Percentiles rank a stretch among this genome's conserved stretches.
Conservation (phyloP, 2,113 vertebrate species). For the Phocoena sinus region DNA sequence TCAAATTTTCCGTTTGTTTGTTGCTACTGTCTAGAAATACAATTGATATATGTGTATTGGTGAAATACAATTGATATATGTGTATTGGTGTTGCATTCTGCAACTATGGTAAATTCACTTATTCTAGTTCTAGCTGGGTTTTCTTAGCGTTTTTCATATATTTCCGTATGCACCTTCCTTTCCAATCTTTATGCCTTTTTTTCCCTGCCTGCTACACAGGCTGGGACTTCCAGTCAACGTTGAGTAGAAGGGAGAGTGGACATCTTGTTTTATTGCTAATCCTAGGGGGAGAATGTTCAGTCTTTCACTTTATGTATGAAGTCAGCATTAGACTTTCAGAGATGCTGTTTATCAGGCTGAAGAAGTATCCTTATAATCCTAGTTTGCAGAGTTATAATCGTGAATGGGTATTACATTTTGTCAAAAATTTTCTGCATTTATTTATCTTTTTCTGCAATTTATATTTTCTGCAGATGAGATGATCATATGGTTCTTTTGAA, state of each 20-base stretch:
- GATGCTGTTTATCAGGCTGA: neutral
- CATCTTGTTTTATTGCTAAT: neutral
- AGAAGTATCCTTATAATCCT: neutral
- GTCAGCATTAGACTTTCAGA: neutral
- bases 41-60: too few relatives aligned
- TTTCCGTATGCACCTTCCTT: neutral
- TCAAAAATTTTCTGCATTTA: neutral
- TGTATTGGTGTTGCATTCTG: too few relatives aligned
- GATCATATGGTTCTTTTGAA: neutral
- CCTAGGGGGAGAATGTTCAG: neutral
- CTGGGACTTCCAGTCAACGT: neutral
- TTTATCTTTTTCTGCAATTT: neutral
- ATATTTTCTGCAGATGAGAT: neutral
- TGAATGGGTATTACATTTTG: neutral
- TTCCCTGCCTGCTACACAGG: neutral
- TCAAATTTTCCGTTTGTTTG: neutral
- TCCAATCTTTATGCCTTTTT: neutral
- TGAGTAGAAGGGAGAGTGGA: neutral
- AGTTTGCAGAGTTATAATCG: neutral
- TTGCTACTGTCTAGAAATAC: neutral
- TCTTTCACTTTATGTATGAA: neutral
- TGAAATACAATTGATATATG: neutral
- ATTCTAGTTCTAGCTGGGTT: neutral
- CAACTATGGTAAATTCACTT: neutral
- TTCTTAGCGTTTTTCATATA: neutral